phyloP scores from a whole-genome alignment of 2,113 vertebrate genomes.

The Ceyx melanurus region DNA sequence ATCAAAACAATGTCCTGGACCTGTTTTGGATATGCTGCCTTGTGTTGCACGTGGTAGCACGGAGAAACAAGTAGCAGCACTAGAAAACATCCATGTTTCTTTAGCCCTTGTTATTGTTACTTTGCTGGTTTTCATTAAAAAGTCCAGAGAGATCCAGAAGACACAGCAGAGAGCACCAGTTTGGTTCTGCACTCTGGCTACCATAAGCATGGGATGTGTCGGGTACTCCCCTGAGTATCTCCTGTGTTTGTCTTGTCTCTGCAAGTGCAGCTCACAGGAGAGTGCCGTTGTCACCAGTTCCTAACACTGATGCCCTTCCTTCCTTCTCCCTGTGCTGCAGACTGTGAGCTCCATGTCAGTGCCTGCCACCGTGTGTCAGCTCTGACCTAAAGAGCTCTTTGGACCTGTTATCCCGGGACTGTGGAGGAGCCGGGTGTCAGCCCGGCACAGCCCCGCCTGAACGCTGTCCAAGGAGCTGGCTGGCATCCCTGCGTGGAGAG shows the following conservation, averaged over 20 bases:
- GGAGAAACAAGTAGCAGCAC: not conserved
- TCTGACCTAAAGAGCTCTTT: not conserved
- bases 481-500: not conserved
- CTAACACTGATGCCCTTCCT: not conserved
- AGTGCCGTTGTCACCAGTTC: not conserved
- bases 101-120: not conserved
- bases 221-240: not conserved
- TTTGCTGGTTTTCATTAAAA: not conserved
- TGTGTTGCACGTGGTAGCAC: not conserved
- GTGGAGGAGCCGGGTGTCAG: not conserved
- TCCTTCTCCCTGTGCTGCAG: not conserved
- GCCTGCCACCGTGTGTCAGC: accelerated
- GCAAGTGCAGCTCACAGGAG: not conserved
- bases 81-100: not conserved
- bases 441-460: not conserved
- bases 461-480: not conserved
- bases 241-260: not conserved
- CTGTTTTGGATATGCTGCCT: not conserved
- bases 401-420: not conserved
- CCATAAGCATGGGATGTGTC: accelerated
- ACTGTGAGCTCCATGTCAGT: accelerated
- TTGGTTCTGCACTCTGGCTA: accelerated
- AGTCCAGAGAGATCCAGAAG: not conserved
- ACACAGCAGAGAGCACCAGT: not conserved
- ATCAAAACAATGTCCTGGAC: not conserved